phyloP scores from a whole-genome alignment of 64 coral and sea anemone genomes.

The Astreopora myriophthalma region DNA sequence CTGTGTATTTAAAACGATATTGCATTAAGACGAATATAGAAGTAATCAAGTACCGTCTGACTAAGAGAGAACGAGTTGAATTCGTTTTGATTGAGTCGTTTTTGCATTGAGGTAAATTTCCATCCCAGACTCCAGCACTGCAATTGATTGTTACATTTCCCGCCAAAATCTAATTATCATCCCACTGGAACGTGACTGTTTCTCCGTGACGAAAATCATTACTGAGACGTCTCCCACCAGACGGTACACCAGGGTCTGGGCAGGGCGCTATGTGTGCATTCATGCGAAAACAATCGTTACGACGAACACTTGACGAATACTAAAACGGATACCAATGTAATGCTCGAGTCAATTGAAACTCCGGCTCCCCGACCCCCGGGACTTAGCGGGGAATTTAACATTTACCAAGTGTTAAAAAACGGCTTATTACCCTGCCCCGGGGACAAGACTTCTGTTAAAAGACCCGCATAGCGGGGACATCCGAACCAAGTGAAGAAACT shows the following conservation, averaged over 20 bases:
- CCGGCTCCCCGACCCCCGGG: no score
- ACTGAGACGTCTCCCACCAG: not conserved
- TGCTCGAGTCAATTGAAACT: no score
- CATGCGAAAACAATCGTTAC: no score
- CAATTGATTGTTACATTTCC: conserved; percentile 12
- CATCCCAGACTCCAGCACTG: conserved; percentile 1
- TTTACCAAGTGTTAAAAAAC: no score
- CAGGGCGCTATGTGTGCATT: not conserved
- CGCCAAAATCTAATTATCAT: not conserved
- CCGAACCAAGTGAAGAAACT: no score
- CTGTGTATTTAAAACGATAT: not conserved
- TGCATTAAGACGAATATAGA: not conserved
- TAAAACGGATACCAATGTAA: no score
- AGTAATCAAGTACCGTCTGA: not conserved
- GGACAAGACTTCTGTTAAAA: no score
- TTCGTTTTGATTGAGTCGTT: not conserved
- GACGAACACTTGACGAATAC: no score
- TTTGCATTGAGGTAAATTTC: conserved; percentile 7
- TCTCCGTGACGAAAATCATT: not conserved
- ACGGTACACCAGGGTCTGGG: not conserved
- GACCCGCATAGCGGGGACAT: no score
- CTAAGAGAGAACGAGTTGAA: not conserved
- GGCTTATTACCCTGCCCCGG: no score
- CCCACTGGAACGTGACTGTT: not conserved
- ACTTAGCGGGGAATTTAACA: no score